Percentiles rank a stretch among this genome's conserved stretches.
phyloP scores from a whole-genome alignment of 1,140 invertebrate species.

The Asobara japonica region DNA sequence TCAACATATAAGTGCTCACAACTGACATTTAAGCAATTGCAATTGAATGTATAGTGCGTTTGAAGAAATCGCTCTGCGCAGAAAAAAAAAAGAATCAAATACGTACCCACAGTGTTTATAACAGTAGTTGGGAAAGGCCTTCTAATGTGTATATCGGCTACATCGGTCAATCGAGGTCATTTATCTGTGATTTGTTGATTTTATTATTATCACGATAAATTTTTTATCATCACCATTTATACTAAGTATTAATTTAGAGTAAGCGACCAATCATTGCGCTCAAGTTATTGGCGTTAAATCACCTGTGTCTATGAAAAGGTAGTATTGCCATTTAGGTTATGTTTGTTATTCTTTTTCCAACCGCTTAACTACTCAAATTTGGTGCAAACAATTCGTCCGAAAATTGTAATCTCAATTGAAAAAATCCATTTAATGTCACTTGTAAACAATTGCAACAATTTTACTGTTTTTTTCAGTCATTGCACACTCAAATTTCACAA shows the following conservation, averaged over 20 bases:
- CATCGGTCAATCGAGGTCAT: conserved; percentile 55
- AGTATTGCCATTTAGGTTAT: conserved; percentile 48
- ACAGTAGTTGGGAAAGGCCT: conserved; percentile 33
- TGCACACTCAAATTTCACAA: too few relatives aligned
- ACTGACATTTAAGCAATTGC: too few relatives aligned
- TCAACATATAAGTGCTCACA: background rate
- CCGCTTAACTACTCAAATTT: background rate
- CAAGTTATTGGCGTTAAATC: background rate
- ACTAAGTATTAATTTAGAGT: background rate
- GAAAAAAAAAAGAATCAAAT: conserved; percentile 31
- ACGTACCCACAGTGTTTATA: conserved; percentile 39
- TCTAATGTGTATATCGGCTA: conserved; percentile 38
- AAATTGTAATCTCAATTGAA: too few relatives aligned
- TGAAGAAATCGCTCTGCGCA: background rate
- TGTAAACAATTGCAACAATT: background rate
- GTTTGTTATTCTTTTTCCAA: conserved; percentile 44
- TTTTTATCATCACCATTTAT: background rate
- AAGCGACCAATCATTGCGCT: background rate
- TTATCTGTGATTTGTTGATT: conserved; percentile 34
- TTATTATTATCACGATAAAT: background rate
- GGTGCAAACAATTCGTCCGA: too few relatives aligned
- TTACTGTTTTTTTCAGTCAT: too few relatives aligned
- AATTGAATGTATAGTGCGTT: too few relatives aligned
- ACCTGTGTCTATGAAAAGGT: background rate
- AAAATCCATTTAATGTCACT: background rate